A percentile compares a stretch with the other conserved stretches of the same genome.
Evolutionary conservation across 2,797 vertebrate genomes (phyloP).

Genomic region (Loriculus beryllinus): DNA sequence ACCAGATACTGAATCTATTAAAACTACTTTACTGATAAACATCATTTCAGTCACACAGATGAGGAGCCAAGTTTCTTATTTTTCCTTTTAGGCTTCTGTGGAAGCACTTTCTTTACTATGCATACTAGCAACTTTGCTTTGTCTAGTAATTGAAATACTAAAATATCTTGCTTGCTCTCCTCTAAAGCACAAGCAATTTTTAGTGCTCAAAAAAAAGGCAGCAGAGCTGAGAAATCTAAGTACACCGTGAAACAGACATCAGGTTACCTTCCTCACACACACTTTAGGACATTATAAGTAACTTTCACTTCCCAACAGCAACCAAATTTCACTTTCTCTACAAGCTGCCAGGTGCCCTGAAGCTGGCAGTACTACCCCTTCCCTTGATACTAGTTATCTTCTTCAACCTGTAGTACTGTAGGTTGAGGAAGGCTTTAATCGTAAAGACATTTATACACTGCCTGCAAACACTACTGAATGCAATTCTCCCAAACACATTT

Average conservation of each 20-base stretch:
- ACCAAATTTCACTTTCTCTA: background rate
- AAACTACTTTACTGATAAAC: background rate
- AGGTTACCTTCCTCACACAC: background rate
- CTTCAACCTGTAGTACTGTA: background rate
- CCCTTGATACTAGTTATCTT: background rate
- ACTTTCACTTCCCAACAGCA: background rate
- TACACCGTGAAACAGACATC: background rate
- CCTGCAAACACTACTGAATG: background rate
- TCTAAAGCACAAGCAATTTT: background rate
- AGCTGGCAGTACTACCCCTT: background rate
- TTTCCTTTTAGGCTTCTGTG: background rate
- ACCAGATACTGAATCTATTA: background rate
- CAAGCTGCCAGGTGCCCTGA: background rate
- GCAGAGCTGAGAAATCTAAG: background rate
- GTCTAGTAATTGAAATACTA: slow-evolving; percentile 8
- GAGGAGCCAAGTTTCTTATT: background rate
- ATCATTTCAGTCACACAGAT: background rate
- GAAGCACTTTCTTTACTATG: background rate
- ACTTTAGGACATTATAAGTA: background rate
- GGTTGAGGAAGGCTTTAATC: background rate
- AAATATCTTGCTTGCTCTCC: background rate
- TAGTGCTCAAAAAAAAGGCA: background rate
- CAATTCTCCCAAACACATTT: background rate
- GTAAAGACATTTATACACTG: background rate
- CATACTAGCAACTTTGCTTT: background rate